Evolutionary conservation across 2,797 vertebrate genomes (phyloP), one percentile per base, ranked within the genome.

Genomic region (Mallotus villosus): DNA sequence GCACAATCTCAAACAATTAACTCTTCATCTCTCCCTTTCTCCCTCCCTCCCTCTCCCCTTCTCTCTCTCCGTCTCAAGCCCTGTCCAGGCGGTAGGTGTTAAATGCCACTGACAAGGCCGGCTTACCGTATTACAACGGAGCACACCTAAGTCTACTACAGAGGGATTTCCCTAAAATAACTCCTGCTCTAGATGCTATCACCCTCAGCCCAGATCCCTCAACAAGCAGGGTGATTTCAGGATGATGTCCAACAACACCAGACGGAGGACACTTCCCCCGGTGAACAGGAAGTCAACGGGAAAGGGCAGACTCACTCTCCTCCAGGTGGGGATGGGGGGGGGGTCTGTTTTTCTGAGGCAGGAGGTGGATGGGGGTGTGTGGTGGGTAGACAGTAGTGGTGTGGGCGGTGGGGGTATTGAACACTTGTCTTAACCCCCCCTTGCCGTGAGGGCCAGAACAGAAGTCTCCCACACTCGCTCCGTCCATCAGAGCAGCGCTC

Each of bases 401-500:
- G 37, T 41, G 37, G 53, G 73, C 1, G 9, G 37, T 41, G 37
- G 8, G 37, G 53, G 74, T 74, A 69, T 77, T 74, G 76, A 86
- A 83, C 83, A 81, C 84, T 88, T 77, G 81, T 87, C 74, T 79
- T 76, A 70, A 64, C 64, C 59, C 57, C 68, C 46, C 67, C 37
- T 21, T 57, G 61, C 77, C 46, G 71, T 78, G 80, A 85, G 77
- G 82, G 74, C 75, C 75, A 81, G 72, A 89, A 87, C 87, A 82
- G 81, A 76, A 88, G 82, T 83, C 62, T 58, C 70, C 74, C 82
- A 81, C 83, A 86, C 81, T 84, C 80, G 64, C 81, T 82, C 85
- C 82, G 90, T 91, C 90, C 88, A 87, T 92, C 91, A 90, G 78
- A 84, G 79, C 68, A 80, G 78, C 66, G n/a, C 68, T 74, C 82